Evolutionary conservation across 2,888 invertebrate species (phyloP).

Genomic region (Drosophila emarginata): DNA sequence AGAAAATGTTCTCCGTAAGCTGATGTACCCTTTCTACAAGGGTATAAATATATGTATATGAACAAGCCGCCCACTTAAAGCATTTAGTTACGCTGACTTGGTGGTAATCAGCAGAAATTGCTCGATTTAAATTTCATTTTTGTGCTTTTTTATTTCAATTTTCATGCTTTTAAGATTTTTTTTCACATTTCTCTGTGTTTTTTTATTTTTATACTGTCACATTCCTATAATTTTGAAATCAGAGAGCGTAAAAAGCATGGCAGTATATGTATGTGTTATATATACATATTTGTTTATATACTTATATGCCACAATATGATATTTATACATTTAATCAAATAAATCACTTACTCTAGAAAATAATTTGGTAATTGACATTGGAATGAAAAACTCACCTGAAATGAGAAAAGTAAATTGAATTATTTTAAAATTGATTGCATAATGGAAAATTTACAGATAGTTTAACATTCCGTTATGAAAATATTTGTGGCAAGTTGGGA

Average conservation of each 20-base stretch:
- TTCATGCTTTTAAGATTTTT: not conserved
- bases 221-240: slow-evolving; percentile 1
- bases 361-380: slow-evolving; percentile 2
- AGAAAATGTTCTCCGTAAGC: no score
- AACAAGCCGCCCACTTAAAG: slow-evolving; percentile 11
- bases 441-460: not conserved
- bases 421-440: not conserved
- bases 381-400: slow-evolving; percentile 48
- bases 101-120: slow-evolving; percentile 4
- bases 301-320: no score
- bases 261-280: not conserved
- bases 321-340: slow-evolving; percentile 5
- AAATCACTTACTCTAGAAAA: slow-evolving; percentile 38
- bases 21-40: not conserved
- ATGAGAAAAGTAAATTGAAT: slow-evolving; percentile 14
- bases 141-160: slow-evolving; percentile 2
- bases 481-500: not conserved
- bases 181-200: not conserved
- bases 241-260: slow-evolving; percentile 6
- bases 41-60: not conserved
- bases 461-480: not conserved
- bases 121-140: slow-evolving; percentile 11
- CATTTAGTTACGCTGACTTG: slow-evolving; percentile 22
- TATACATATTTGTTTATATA: not conserved
- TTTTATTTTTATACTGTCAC: not conserved